Conservation (phyloP, 1,140 invertebrate species). For the Achatina immaculata region DNA sequence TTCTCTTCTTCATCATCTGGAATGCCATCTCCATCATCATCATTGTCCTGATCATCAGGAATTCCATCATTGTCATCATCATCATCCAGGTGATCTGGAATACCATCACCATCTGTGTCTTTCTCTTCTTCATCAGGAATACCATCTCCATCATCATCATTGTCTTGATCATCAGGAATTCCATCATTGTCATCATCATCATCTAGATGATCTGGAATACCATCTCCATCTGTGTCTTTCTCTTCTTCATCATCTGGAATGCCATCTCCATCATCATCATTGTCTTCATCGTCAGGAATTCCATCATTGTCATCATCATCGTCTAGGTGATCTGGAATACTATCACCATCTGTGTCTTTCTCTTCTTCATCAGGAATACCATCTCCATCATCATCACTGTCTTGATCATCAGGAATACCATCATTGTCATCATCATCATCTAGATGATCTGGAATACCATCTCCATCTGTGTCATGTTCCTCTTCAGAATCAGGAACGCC, state of each 20-base stretch:
- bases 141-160: conserved; percentile 21
- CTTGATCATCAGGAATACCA: conserved; percentile 32
- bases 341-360: conserved; percentile 58
- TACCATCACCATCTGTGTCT: conserved; percentile 26
- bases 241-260: conserved; percentile 23
- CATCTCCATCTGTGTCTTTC: conserved; percentile 21
- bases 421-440: conserved; percentile 56
- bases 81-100: conserved; percentile 19
- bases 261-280: conserved; percentile 57
- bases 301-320: conserved; percentile 4
- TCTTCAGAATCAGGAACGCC: background rate
- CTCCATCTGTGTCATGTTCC: conserved; percentile 48
- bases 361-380: background rate
- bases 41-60: conserved; percentile 60
- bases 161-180: conserved; percentile 53
- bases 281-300: background rate
- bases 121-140: conserved; percentile 17
- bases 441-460: conserved; percentile 54
- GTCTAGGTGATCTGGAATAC: conserved; percentile 60
- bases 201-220: conserved; percentile 25
- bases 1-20: conserved; percentile 10
- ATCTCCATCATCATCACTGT: conserved; percentile 27
- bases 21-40: conserved; percentile 43
- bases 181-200: conserved; percentile 48
- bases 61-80: conserved; percentile 55